Evolutionary conservation across 2,113 vertebrate species (phyloP).

Genomic region (Chloroceryle aenea): DNA sequence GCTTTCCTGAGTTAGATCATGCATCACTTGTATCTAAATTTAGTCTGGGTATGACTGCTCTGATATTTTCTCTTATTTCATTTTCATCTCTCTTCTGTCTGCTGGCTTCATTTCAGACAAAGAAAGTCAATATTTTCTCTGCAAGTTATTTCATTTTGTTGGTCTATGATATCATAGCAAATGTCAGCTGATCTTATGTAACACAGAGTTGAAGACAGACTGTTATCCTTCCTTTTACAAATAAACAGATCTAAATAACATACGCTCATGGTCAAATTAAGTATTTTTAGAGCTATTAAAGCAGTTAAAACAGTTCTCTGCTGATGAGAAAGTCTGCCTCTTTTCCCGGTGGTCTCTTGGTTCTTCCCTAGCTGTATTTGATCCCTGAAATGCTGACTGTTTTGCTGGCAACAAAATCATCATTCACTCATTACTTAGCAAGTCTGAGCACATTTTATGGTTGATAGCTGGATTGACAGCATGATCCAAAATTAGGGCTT

Average conservation of each 20-base stretch:
- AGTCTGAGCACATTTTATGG: constrained; percentile 4
- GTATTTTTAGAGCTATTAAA: constrained; percentile 41
- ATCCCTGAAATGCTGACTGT: neutral
- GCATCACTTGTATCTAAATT: constrained; percentile 26
- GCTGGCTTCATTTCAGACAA: constrained; percentile 54
- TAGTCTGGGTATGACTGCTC: neutral
- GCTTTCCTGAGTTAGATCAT: constrained; percentile 6
- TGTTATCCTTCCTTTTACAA: constrained; percentile 49
- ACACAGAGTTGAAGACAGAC: constrained; percentile 2
- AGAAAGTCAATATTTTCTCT: constrained; percentile 66
- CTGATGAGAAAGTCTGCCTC: neutral
- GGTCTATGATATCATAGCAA: constrained; percentile 58
- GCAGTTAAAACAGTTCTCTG: neutral
- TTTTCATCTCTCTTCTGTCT: constrained; percentile 45
- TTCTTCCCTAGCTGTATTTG: neutral
- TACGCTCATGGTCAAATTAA: neutral
- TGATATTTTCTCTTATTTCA: constrained; percentile 43
- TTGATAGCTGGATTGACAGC: neutral
- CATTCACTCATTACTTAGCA: constrained; percentile 8
- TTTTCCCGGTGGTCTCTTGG: neutral
- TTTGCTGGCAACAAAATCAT: constrained; percentile 7
- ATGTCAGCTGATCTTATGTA: constrained; percentile 47
- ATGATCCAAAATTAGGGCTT: neutral
- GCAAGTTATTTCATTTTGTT: constrained; percentile 30
- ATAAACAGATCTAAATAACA: constrained; percentile 38